phyloP scores from a whole-genome alignment of 2,113 vertebrate genomes.

The Neolamprologus caudopunctatus region DNA sequence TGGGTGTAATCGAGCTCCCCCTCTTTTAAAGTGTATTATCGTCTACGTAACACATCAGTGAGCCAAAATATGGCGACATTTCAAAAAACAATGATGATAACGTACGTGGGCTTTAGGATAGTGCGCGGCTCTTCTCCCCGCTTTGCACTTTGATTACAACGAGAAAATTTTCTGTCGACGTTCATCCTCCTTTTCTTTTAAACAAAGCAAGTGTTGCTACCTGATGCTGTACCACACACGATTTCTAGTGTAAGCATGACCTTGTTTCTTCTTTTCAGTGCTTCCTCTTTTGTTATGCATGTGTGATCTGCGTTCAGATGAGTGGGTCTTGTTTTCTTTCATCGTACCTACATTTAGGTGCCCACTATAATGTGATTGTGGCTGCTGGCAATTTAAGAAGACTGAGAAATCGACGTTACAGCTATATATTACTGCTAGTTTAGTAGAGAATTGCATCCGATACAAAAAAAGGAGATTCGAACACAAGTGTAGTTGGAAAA shows the following conservation, averaged over 20 bases:
- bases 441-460: background rate
- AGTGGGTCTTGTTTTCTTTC: background rate
- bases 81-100: background rate
- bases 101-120: background rate
- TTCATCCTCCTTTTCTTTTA: background rate
- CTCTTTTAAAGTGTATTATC: background rate
- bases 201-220: background rate
- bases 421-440: background rate
- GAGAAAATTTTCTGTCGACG: background rate
- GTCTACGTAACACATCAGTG: background rate
- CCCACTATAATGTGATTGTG: background rate
- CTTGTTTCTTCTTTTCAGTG: background rate
- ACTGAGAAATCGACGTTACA: background rate
- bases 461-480: background rate
- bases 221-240: background rate
- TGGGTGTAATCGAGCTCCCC: background rate
- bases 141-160: background rate
- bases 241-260: background rate
- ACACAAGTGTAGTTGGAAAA: background rate
- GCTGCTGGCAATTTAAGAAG: background rate
- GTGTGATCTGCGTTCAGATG: background rate
- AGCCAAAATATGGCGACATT: background rate
- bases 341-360: background rate
- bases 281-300: background rate
- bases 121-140: background rate